A percentile compares a stretch with the other conserved stretches of the same genome.
phyloP scores from a whole-genome alignment of 2,888 invertebrate species.

The Drosophila ustulata region DNA sequence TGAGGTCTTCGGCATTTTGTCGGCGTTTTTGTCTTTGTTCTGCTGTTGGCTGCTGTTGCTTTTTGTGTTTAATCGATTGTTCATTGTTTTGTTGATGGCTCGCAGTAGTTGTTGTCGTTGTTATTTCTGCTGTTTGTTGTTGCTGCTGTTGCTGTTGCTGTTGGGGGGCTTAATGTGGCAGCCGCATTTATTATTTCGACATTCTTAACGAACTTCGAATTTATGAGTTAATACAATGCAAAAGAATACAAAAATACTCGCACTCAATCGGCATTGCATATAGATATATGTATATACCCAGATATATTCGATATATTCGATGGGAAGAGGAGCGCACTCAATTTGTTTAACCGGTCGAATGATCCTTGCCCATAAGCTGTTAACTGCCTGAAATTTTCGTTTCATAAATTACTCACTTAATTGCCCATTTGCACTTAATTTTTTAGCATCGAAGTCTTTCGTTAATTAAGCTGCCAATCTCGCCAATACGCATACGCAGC shows the following conservation, averaged over 20 bases:
- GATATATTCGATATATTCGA: neutral
- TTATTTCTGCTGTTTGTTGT: conserved; percentile 26
- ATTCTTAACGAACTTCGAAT: conserved; percentile 82
- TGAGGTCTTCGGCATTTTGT: conserved; percentile 59
- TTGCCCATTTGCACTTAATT: conserved; percentile 80
- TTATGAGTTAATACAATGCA: conserved; percentile 81
- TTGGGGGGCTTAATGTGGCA: conserved; percentile 73
- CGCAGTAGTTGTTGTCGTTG: conserved; percentile 48
- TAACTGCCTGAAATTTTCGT: conserved; percentile 57
- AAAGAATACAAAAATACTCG: conserved; percentile 54
- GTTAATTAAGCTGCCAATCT: conserved; percentile 70
- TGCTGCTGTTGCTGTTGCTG: conserved; percentile 42
- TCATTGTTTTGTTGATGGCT: conserved; percentile 73
- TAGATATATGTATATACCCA: neutral
- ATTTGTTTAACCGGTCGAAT: conserved; percentile 67
- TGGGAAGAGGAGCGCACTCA: conserved; percentile 43
- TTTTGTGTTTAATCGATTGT: conserved; percentile 80
- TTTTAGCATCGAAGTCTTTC: conserved; percentile 52
- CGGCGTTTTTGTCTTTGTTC: conserved; percentile 71
- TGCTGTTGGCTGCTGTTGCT: conserved; percentile 62
- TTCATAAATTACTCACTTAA: conserved; percentile 75
- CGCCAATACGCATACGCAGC: conserved; percentile 68
- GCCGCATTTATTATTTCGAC: conserved; percentile 82
- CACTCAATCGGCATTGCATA: conserved; percentile 27
- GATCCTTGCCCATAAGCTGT: conserved; percentile 55